Evolutionary conservation across 2,888 invertebrate genomes (phyloP), one percentile per base, ranked within the genome.

Genomic region (Scotopteryx bipunctaria): DNA sequence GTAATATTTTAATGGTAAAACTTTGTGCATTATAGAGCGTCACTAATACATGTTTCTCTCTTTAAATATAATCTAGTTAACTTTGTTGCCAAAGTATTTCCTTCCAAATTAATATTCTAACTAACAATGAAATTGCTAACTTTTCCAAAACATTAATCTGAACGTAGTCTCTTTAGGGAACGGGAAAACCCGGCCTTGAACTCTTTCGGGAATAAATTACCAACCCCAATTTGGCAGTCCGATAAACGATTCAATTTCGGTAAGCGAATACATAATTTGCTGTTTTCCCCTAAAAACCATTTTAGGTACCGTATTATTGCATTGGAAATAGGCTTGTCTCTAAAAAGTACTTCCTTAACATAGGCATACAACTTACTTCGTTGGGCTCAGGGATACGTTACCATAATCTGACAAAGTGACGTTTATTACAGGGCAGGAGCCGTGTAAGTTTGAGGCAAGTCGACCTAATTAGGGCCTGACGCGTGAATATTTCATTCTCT

Each of bases 401-500:
- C 19, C 21, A 25, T 25, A 37, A 15, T 37, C 23, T 33, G 16
- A 17, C 25, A 36, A 19, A 45, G 19, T 37, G 9, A 5, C 19
- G 31, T 5, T 54, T 46, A 54, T 51, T 47, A 55, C 33, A 52
- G 43, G 41, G 54, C 52, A 48, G 16, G 43, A 35, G 40, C 33
- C 46, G 47, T 36, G 45, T 51, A 47, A 46, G 45, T 43, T 53
- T 47, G 32, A 43, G 48, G 52, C 44, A 66, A 76, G 71, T 73
- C 76, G 72, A 71, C 76, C 77, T 79, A 80, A 77, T 78, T 81
- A 70, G 59, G 68, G 62, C 50, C 52, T 53, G 59, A 61, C 63
- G 64, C 68, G 67, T 77, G 47, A 76, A 81, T 81, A 78, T 83
- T 77, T 79, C 66, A 67, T 55, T 71, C 60, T 59, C 51, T 59